Conservation (phyloP, 2,113 vertebrate species). For the Nannobrachium achirus region DNA sequence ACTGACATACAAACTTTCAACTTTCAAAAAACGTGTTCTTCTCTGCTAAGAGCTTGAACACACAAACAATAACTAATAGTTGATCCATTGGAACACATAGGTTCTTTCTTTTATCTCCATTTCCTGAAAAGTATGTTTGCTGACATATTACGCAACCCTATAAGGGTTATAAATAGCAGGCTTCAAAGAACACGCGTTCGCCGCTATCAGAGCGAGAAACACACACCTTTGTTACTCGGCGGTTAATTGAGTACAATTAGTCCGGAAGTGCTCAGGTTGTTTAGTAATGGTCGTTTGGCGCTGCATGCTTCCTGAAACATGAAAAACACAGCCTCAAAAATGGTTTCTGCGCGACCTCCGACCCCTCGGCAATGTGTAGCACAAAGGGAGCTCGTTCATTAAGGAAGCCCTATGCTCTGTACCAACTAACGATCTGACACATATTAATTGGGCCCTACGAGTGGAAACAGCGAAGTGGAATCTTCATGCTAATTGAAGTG, state of each 20-base stretch:
- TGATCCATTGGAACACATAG: too few relatives aligned
- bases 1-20: too few relatives aligned
- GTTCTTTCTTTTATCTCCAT: too few relatives aligned
- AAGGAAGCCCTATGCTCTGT: constrained; percentile 20
- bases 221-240: not conserved
- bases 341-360: constrained; percentile 52
- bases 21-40: too few relatives aligned
- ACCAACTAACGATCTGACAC: constrained; percentile 39
- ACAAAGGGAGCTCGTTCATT: constrained; percentile 53
- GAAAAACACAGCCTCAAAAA: constrained; percentile 25
- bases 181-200: too few relatives aligned
- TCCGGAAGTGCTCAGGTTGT: not conserved
- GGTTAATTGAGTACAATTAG: not conserved
- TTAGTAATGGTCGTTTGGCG: not conserved
- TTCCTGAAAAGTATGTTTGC: too few relatives aligned
- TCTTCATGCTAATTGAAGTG: constrained; percentile 43
- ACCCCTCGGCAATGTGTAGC: constrained; percentile 38
- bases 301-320: not conserved
- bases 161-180: not conserved
- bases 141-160: too few relatives aligned
- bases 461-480: constrained; percentile 24
- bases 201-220: too few relatives aligned
- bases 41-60: too few relatives aligned
- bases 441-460: constrained; percentile 41
- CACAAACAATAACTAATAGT: too few relatives aligned